Evolutionary conservation across 2,113 vertebrate species (phyloP).

Genomic region (Carassius gibelio): DNA sequence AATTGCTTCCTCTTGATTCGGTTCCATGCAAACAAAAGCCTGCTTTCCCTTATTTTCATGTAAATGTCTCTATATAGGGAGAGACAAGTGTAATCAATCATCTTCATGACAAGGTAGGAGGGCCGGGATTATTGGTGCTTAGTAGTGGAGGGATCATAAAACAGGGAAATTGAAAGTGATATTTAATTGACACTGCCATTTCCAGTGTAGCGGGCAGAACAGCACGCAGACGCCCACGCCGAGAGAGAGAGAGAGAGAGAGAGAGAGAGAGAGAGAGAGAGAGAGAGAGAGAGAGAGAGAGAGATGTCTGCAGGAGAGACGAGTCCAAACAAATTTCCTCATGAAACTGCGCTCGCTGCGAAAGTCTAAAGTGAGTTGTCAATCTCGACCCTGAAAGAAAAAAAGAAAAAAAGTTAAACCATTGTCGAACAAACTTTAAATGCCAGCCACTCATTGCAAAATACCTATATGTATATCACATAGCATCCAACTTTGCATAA

Average conservation of each 20-base stretch:
- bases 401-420: conserved; percentile 61
- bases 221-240: conserved; percentile 54
- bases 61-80: conserved; percentile 83
- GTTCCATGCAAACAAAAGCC: conserved; percentile 79
- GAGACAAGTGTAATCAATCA: conserved; percentile 87
- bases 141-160: conserved; percentile 85
- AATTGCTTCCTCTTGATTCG: conserved; percentile 75
- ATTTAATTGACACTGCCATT: conserved; percentile 88
- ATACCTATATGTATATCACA: too few species aligned
- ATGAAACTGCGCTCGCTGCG: conserved; percentile 59
- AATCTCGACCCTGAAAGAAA: conserved; percentile 67
- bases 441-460: conserved; percentile 44
- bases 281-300: background rate
- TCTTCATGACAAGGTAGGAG: conserved; percentile 82
- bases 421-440: conserved; percentile 51
- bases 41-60: conserved; percentile 85
- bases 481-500: too few species aligned
- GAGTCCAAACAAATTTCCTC: conserved; percentile 70
- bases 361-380: conserved; percentile 70
- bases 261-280: background rate
- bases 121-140: conserved; percentile 85
- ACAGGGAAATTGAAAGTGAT: conserved; percentile 86
- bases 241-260: conserved; percentile 27
- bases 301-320: conserved; percentile 33
- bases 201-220: conserved; percentile 68